Evolutionary conservation across 30 jellyfish, hydroid and myxozoan genomes (phyloP).

Genomic region (Catostylus mosaicus): DNA sequence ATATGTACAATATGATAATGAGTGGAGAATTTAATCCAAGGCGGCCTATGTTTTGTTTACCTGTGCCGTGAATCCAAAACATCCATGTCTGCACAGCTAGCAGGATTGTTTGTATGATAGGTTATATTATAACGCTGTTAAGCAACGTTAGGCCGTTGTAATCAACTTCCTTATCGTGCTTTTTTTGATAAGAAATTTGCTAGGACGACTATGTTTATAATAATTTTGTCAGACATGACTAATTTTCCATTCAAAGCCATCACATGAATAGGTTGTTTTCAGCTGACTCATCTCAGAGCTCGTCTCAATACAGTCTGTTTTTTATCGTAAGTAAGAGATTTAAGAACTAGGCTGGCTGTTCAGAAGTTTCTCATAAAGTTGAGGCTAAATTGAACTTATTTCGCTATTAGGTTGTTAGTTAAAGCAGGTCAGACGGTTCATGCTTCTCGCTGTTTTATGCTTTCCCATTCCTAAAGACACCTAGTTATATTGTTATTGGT

Average conservation of each 20-base stretch:
- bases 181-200: neutral
- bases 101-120: neutral
- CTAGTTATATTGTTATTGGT: too few species aligned
- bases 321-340: too few species aligned
- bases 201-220: neutral
- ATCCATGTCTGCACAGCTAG: conserved; percentile 1
- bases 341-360: too few species aligned
- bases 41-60: neutral
- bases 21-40: neutral
- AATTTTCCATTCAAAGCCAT: neutral
- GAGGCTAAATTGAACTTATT: too few species aligned
- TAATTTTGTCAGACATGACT: neutral
- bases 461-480: too few species aligned
- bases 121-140: neutral
- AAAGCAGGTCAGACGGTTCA: too few species aligned
- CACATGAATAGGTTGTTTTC: neutral
- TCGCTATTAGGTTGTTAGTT: too few species aligned
- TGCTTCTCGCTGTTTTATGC: too few species aligned
- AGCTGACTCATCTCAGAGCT: too few species aligned
- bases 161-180: neutral
- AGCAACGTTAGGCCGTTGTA: neutral
- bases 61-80: conserved; percentile 5
- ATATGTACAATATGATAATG: too few species aligned
- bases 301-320: too few species aligned
- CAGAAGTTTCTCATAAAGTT: too few species aligned